Evolutionary conservation across 2,113 vertebrate genomes (phyloP).

Genomic region (Heteronetta atricapilla): DNA sequence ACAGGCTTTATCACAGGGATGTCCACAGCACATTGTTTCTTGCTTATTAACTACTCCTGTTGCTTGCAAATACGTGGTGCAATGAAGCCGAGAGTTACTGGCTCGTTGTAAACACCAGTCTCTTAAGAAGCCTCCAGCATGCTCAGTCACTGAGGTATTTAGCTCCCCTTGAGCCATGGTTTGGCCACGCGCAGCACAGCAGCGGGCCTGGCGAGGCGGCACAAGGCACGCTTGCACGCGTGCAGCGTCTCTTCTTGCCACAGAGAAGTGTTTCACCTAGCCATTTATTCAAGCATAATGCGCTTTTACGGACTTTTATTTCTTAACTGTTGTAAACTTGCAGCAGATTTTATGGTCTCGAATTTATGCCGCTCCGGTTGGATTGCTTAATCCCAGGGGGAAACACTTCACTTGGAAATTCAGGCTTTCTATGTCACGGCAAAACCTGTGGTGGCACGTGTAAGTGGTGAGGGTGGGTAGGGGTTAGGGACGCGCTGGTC

Average conservation of each 20-base stretch:
- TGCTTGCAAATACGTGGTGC: rapidly evolving
- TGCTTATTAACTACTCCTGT: background rate
- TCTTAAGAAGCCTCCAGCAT: too few species aligned
- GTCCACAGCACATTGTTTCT: background rate
- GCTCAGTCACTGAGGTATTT: background rate
- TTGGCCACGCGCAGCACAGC: rapidly evolving
- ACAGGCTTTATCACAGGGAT: background rate
- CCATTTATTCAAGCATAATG: background rate
- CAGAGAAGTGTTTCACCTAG: background rate
- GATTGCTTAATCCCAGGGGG: background rate
- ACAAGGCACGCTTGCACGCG: background rate
- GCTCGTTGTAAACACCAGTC: rapidly evolving
- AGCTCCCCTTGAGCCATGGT: rapidly evolving
- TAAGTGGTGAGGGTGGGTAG: background rate
- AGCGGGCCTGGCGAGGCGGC: rapidly evolving
- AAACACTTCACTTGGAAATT: conserved; percentile 19
- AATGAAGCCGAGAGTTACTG: rapidly evolving
- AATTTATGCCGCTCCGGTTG: conserved; percentile 2
- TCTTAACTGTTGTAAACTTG: conserved; percentile 16
- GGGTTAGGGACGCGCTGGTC: background rate
- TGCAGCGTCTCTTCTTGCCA: background rate
- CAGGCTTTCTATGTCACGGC: conserved; percentile 1
- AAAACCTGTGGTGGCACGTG: background rate
- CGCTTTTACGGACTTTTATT: conserved; percentile 42
- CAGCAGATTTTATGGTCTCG: conserved; percentile 21